Base-by-base conservation (phyloP, 64 coral and sea anemone genomes). In the Platygyra sinensis region DNA sequence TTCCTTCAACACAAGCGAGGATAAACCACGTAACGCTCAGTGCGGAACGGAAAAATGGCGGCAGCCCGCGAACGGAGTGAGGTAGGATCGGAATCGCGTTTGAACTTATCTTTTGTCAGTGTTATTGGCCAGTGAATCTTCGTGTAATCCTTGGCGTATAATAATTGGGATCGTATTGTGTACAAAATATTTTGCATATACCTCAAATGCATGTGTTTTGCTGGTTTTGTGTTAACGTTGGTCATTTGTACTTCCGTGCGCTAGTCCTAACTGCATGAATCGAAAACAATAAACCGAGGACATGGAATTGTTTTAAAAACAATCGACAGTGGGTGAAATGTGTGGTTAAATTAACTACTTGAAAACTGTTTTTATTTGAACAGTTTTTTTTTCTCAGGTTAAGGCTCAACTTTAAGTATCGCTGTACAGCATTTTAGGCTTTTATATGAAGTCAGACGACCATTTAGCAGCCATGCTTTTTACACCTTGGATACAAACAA, bases 1-100 rank as follows among this genome's bases (percentile, higher is more conserved):
- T 28, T 80, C 33, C 62, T 52, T 52, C 38, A 18, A 13, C n/a
- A 80, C 65, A 5, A 51, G 62, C 19, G 13, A 72, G 30, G 30
- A 36, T 28, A 46, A 7, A 46, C 59, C 88, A 28, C 46, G 32
- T 89, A 31, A 72, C 13, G 24, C 9, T 63, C 42, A n/a, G 18
- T 10, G 0, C 31, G 19, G 10, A 16, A 27, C 10, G 22, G 67
- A 54, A 50, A 59, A 39, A 90, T 90, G 88, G 77, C 88, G 88
- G 71, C 88, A 57, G 54, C 88, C 29, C 88, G 88, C 77, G 76
- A 79, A 69, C 79, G 79, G 60, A 82, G 42, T 17, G 88, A 90
- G 88, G 88, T 90, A 82, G 60, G 28, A 81, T 72, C 33, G 33
- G 19, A 90, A 71, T 72, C 64, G 27, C 18, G 8, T 67, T 80